Conservation (phyloP, 2,888 invertebrate species). For the Calameuta pallipes region DNA sequence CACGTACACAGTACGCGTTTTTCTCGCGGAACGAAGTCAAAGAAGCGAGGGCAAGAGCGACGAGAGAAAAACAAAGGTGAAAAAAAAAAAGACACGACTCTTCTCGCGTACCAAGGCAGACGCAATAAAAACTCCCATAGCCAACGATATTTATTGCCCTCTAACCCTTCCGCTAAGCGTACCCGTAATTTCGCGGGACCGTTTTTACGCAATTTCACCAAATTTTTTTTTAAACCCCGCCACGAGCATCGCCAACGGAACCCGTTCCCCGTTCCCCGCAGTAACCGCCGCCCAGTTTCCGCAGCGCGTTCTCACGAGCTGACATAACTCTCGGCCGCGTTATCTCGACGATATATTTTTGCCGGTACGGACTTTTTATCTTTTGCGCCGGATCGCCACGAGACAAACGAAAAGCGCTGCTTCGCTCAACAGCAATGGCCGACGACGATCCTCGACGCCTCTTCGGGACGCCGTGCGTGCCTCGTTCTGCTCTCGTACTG, state of each 20-base stretch:
- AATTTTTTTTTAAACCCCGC: slow-evolving; percentile 33
- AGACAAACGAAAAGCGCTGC: slow-evolving; percentile 29
- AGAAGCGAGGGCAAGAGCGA: background rate
- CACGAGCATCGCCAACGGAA: background rate
- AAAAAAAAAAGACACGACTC: background rate
- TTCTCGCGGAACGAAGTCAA: background rate
- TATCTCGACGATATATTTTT: slow-evolving; percentile 52
- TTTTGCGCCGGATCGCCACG: slow-evolving; percentile 28
- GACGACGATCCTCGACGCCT: slow-evolving; percentile 10
- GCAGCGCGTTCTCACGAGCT: slow-evolving; percentile 26
- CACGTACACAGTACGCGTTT: background rate
- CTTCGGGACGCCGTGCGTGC: background rate
- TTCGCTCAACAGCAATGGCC: slow-evolving; percentile 31
- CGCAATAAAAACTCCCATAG: slow-evolving; percentile 39
- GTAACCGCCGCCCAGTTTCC: slow-evolving; percentile 21
- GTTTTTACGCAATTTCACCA: slow-evolving; percentile 38
- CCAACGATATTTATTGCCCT: slow-evolving; percentile 48
- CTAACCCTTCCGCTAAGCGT: slow-evolving; percentile 11
- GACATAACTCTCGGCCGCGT: slow-evolving; percentile 41
- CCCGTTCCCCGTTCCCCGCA: slow-evolving; percentile 3
- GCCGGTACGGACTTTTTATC: slow-evolving; percentile 45
- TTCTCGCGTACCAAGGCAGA: background rate
- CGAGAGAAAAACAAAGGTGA: background rate
- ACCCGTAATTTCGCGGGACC: slow-evolving; percentile 9
- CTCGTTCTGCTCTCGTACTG: background rate